Evolutionary conservation across 2,888 invertebrate species (phyloP).

Genomic region (Pegoplata infirma): DNA sequence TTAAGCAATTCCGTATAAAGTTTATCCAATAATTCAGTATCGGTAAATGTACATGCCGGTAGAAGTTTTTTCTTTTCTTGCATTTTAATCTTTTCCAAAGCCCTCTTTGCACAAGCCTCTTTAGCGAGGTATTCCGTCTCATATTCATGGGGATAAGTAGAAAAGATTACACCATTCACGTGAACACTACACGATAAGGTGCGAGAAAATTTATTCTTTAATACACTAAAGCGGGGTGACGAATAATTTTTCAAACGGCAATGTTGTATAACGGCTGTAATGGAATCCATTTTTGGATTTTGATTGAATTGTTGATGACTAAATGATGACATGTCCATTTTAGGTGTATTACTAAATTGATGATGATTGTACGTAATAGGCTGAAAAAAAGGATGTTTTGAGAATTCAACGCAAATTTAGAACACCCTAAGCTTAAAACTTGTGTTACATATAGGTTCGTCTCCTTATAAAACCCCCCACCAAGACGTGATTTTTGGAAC

Average conservation of each 20-base stretch:
- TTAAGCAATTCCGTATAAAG: conserved; percentile 72
- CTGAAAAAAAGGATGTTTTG: conserved; percentile 4
- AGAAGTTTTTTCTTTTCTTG: conserved; percentile 68
- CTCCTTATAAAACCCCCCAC: too few relatives aligned
- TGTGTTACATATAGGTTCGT: too few relatives aligned
- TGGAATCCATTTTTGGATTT: conserved; percentile 67
- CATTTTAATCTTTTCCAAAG: conserved; percentile 72
- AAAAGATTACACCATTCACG: conserved; percentile 70
- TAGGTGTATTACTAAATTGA: conserved; percentile 32
- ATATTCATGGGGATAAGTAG: conserved; percentile 75
- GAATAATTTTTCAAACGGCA: conserved; percentile 69
- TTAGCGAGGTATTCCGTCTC: conserved; percentile 69
- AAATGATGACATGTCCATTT: conserved; percentile 44
- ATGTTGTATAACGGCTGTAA: conserved; percentile 70
- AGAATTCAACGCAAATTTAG: too few relatives aligned
- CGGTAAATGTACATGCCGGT: conserved; percentile 69
- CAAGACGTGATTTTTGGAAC: too few relatives aligned
- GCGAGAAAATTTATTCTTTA: conserved; percentile 67
- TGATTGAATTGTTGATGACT: conserved; percentile 46
- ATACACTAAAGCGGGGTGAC: conserved; percentile 69
- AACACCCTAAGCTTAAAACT: too few relatives aligned
- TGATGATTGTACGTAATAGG: conserved; percentile 28
- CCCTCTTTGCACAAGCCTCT: conserved; percentile 71
- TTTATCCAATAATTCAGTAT: conserved; percentile 71
- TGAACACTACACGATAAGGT: conserved; percentile 71